Conservation (phyloP, 1,140 invertebrate species). For the Plectrocnemia conspersa region DNA sequence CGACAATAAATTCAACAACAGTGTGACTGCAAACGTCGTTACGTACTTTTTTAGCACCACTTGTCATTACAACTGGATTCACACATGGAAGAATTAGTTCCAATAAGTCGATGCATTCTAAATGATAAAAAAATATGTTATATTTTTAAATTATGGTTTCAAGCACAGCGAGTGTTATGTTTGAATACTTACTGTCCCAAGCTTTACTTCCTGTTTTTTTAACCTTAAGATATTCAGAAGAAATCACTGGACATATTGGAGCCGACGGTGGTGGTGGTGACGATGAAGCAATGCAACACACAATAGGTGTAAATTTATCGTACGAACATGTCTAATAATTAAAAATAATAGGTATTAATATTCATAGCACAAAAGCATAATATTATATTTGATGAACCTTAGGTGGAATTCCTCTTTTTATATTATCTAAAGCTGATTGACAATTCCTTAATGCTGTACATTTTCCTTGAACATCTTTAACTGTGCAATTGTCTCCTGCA, state of each 20-base stretch:
- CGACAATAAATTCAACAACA: constrained; percentile 9
- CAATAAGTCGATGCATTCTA: constrained; percentile 25
- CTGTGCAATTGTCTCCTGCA: not conserved
- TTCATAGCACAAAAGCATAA: not conserved
- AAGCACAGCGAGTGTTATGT: constrained; percentile 1
- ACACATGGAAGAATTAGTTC: constrained; percentile 9
- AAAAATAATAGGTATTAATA: not conserved
- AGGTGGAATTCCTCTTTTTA: not conserved
- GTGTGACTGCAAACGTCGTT: constrained; percentile 2
- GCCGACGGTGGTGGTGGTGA: not conserved
- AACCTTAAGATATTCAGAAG: constrained; percentile 5
- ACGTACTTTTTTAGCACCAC: not conserved
- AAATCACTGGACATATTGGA: not conserved
- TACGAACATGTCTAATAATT: not conserved
- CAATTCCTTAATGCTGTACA: not conserved
- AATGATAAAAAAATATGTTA: constrained; percentile 5
- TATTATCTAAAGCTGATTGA: not conserved
- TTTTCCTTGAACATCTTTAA: not conserved
- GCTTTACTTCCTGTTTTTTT: constrained; percentile 17
- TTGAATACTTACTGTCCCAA: constrained; percentile 22
- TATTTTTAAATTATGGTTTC: not conserved
- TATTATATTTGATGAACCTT: not conserved
- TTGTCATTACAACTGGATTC: not conserved
- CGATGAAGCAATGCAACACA: constrained; percentile 1
- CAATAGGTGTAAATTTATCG: not conserved